Conservation (phyloP, 2,888 invertebrate genomes). For the Hydriomena furcata region DNA sequence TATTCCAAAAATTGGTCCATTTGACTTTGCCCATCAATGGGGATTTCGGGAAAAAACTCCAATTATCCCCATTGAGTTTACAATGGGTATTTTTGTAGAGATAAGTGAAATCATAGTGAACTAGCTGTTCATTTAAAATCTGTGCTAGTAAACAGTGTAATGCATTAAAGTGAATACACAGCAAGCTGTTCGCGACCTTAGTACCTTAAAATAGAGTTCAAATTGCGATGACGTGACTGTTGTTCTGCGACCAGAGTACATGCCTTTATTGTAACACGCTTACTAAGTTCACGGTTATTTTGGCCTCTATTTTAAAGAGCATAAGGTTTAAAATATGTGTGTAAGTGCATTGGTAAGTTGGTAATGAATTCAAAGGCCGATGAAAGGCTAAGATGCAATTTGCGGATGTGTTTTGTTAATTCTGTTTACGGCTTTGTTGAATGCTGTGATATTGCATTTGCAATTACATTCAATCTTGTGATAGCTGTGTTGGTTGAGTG, state of each 20-base stretch:
- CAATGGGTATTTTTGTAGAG: too few species aligned
- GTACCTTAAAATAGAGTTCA: conserved; percentile 14
- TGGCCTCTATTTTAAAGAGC: not conserved
- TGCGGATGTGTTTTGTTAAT: conserved; percentile 24
- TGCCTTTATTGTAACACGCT: conserved; percentile 13
- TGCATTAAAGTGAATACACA: conserved; percentile 23
- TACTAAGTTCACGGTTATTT: not conserved
- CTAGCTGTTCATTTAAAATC: not conserved
- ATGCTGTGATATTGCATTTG: not conserved
- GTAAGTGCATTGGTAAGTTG: not conserved
- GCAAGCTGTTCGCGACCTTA: conserved; percentile 16
- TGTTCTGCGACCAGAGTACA: conserved; percentile 8
- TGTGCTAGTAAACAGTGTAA: conserved; percentile 9
- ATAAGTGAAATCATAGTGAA: too few species aligned
- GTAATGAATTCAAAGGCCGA: conserved; percentile 19
- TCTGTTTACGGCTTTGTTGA: conserved; percentile 5
- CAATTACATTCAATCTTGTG: too few species aligned
- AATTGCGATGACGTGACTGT: conserved; percentile 4
- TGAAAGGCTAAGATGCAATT: conserved; percentile 25
- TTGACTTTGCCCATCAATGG: too few species aligned
- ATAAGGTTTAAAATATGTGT: conserved; percentile 14
- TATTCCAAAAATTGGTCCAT: too few species aligned
- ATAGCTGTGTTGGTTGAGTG: too few species aligned
- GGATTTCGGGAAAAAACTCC: too few species aligned
- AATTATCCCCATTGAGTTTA: too few species aligned